Conservation (phyloP, 2,797 vertebrate species). For the Smutsia temminckii region DNA sequence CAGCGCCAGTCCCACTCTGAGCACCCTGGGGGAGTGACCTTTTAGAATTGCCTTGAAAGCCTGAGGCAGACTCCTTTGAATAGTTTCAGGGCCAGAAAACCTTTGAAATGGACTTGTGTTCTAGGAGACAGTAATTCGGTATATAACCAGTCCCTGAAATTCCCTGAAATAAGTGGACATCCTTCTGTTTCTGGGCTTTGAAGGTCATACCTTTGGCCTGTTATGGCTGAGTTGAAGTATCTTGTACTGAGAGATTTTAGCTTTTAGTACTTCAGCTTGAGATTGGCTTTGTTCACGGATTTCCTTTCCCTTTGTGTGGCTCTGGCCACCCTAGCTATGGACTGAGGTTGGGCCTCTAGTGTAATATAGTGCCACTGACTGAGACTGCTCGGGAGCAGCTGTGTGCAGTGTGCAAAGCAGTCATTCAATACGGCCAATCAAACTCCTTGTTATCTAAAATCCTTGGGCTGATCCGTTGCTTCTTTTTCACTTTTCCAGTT, state of each 20-base stretch:
- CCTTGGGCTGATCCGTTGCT: not conserved
- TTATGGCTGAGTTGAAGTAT: not conserved
- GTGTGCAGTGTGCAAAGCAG: not conserved
- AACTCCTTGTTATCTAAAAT: not conserved
- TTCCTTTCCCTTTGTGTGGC: not conserved
- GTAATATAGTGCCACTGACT: not conserved
- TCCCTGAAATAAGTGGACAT: not conserved
- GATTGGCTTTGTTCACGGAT: not conserved
- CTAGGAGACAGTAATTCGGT: not conserved
- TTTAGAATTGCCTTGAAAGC: not conserved
- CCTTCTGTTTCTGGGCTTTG: not conserved
- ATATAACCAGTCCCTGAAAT: not conserved
- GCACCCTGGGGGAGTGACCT: not conserved
- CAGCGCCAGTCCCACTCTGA: not conserved
- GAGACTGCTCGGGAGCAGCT: slow-evolving; percentile 19
- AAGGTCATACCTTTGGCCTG: not conserved
- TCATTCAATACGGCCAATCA: slow-evolving; percentile 21
- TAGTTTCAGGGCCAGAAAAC: not conserved
- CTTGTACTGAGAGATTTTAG: not conserved
- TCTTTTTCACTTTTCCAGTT: slow-evolving; percentile 64
- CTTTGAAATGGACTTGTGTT: slow-evolving; percentile 12
- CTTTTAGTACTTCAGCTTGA: not conserved
- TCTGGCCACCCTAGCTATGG: not conserved
- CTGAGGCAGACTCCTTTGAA: not conserved
- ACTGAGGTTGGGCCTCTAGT: not conserved